Conservation (phyloP, 2,797 vertebrate species). For the Pangasius mekongensis region DNA sequence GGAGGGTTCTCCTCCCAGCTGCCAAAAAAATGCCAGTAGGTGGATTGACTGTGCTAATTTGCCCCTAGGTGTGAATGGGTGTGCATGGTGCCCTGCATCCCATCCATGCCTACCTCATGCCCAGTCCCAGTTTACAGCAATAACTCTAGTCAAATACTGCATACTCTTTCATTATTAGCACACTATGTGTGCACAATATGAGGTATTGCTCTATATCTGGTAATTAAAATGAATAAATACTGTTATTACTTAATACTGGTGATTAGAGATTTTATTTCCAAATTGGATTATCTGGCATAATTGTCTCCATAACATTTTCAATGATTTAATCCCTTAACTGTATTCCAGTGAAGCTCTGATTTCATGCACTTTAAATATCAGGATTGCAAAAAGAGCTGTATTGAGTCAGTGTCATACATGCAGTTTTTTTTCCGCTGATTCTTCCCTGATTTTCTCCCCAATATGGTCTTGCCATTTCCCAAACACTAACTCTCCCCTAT, state of each 20-base stretch:
- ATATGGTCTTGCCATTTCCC: background rate
- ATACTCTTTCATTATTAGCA: background rate
- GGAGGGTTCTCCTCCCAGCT: background rate
- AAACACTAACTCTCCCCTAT: background rate
- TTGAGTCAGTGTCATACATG: background rate
- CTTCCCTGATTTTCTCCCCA: background rate
- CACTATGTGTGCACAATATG: background rate
- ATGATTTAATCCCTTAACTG: slow-evolving; percentile 46
- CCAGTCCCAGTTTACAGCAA: background rate
- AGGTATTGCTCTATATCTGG: slow-evolving; percentile 43
- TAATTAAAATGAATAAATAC: slow-evolving; percentile 43
- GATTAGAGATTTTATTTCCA: slow-evolving; percentile 45
- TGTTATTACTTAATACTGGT: slow-evolving; percentile 49
- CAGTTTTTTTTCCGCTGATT: background rate
- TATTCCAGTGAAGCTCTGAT: slow-evolving; percentile 41
- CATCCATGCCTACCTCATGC: background rate
- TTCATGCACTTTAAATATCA: slow-evolving; percentile 44
- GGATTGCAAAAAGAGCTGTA: slow-evolving; percentile 18
- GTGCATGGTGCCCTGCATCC: background rate
- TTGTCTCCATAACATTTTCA: slow-evolving; percentile 43
- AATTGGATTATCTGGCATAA: slow-evolving; percentile 51
- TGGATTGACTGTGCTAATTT: background rate
- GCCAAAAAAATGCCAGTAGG: background rate
- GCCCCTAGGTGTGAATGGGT: background rate
- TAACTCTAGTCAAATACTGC: background rate